Evolutionary conservation across 1,140 invertebrate species (phyloP).

Genomic region (Heliconius himera): DNA sequence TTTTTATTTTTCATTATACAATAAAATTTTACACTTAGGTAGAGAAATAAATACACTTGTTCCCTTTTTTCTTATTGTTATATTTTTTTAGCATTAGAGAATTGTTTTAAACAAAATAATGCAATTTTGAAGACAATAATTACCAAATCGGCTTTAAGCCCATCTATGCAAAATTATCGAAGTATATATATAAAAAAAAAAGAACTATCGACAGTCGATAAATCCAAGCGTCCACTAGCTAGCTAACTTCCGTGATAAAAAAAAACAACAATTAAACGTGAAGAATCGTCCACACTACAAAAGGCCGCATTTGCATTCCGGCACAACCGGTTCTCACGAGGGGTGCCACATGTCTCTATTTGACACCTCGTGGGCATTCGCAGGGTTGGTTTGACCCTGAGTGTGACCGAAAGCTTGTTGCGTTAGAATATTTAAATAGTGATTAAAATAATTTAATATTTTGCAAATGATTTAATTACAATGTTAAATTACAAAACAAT

Average conservation of each 20-base stretch:
- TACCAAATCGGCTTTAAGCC: too few relatives aligned
- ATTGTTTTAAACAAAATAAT: too few relatives aligned
- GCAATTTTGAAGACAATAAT: too few relatives aligned
- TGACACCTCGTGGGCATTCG: slow-evolving; percentile 46
- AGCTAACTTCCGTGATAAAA: slow-evolving; percentile 29
- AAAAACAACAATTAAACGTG: slow-evolving; percentile 65
- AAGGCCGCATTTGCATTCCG: slow-evolving; percentile 66
- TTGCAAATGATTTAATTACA: not conserved
- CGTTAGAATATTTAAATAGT: not conserved
- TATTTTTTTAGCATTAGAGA: too few relatives aligned
- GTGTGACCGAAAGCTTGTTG: slow-evolving; percentile 11
- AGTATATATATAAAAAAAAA: not conserved
- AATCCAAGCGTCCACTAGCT: slow-evolving; percentile 40
- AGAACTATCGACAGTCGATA: slow-evolving; percentile 52
- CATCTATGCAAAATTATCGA: too few relatives aligned
- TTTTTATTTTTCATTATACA: too few relatives aligned
- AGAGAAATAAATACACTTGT: too few relatives aligned
- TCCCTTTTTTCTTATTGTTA: too few relatives aligned
- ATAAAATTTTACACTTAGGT: too few relatives aligned
- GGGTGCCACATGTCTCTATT: slow-evolving; percentile 48
- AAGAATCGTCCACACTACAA: slow-evolving; percentile 69
- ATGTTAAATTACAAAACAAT: too few relatives aligned
- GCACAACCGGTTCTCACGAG: slow-evolving; percentile 65
- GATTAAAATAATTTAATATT: not conserved
- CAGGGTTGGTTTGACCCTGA: slow-evolving; percentile 33